A percentile compares a stretch with the other conserved stretches of the same genome.
phyloP scores from a whole-genome alignment of 2,113 vertebrate species.

The Trogon surrucura region DNA sequence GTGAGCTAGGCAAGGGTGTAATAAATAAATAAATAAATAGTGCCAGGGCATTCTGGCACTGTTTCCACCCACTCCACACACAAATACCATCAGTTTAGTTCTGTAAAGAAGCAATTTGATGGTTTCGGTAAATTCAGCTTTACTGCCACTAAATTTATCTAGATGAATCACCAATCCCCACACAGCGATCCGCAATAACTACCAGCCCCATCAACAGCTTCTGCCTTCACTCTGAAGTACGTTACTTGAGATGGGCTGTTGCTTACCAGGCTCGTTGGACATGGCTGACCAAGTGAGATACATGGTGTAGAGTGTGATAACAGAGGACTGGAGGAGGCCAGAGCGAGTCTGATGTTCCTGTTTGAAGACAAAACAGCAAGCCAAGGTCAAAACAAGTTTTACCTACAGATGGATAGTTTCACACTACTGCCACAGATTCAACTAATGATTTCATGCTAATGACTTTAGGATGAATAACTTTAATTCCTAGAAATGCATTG shows the following conservation, averaged over 20 bases:
- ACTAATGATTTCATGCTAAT: no score
- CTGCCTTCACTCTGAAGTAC: not conserved
- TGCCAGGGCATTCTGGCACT: not conserved
- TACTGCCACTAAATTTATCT: not conserved
- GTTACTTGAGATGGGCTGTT: not conserved
- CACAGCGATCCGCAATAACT: not conserved
- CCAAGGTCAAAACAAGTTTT: not conserved
- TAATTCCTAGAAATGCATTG: not conserved
- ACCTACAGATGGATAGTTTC: not conserved
- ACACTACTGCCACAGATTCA: not conserved
- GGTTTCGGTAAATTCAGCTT: not conserved
- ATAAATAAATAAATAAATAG: not conserved
- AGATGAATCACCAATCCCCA: not conserved
- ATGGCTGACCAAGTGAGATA: conserved; percentile 97
- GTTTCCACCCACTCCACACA: not conserved
- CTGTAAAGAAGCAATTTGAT: not conserved
- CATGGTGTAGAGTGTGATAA: conserved; percentile 92
- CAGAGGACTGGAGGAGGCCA: conserved; percentile 93
- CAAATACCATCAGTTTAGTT: not conserved
- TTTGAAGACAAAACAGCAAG: conserved; percentile 7
- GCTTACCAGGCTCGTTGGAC: conserved; percentile 92
- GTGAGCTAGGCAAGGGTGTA: not conserved
- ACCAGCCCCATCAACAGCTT: not conserved
- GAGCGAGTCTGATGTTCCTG: conserved; percentile 88
- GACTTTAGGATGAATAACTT: not conserved